phyloP scores from a whole-genome alignment of 2,888 invertebrate species.

The Liodrosophila aerea region DNA sequence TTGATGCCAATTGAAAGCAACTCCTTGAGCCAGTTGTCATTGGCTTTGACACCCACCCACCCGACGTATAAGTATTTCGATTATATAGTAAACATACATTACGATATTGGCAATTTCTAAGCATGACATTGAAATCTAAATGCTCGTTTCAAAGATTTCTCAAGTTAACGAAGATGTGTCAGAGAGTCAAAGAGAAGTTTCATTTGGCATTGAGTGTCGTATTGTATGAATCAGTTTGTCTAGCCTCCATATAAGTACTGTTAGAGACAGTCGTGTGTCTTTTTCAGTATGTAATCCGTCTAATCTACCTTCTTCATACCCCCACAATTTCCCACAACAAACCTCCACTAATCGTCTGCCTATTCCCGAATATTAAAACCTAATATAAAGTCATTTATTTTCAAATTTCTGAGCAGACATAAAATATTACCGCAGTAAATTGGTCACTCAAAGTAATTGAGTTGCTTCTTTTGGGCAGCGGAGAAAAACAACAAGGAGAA shows the following conservation, averaged over 20 bases:
- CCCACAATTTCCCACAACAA: not conserved
- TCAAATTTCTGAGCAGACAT: conserved; percentile 37
- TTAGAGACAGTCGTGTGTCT: conserved; percentile 1
- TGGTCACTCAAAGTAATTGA: conserved; percentile 65
- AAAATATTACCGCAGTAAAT: conserved; percentile 40
- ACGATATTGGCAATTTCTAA: conserved; percentile 65
- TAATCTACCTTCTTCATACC: not conserved
- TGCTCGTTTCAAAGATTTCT: conserved; percentile 60
- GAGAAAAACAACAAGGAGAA: conserved; percentile 14
- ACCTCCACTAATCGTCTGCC: not conserved
- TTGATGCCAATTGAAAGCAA: conserved; percentile 45
- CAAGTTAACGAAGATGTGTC: conserved; percentile 64
- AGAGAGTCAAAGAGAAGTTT: conserved; percentile 27
- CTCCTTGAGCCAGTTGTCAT: conserved; percentile 58
- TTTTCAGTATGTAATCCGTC: too few species aligned
- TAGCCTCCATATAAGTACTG: not conserved
- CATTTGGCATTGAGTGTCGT: conserved; percentile 46
- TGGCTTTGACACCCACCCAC: conserved; percentile 67
- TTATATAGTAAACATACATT: conserved; percentile 14
- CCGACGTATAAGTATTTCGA: conserved; percentile 3
- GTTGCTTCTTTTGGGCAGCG: conserved; percentile 30
- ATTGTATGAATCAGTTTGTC: conserved; percentile 32
- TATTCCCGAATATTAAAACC: conserved; percentile 27
- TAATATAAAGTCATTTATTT: conserved; percentile 55
- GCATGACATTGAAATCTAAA: conserved; percentile 64